Evolutionary conservation across 2,797 vertebrate species (phyloP), one percentile per base, ranked within the genome.

Genomic region (Knipowitschia caucasica): DNA sequence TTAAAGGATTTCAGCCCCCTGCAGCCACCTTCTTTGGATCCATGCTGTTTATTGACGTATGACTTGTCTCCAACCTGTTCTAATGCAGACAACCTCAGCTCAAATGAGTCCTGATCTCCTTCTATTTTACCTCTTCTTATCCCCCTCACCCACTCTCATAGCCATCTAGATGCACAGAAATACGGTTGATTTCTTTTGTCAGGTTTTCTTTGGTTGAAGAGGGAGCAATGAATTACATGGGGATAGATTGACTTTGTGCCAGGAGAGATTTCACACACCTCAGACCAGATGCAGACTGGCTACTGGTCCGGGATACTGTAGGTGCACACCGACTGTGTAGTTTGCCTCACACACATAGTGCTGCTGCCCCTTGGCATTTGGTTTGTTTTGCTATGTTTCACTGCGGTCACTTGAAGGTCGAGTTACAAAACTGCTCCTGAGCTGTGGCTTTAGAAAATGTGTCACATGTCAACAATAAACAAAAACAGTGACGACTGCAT

Each of bases 361-460:
- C 35, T 64, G 18, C 58, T 40, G 33, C 46, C 67, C 5, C 40
- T 53, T 81, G 73, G 43, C 71, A 77, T 85, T 75, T 60, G 24
- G 30, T 60, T 67, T 43, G 33, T 53, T 66, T 50, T 42, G 35
- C 36, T 43, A 29, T 53, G 64, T 50, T 42, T 31, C 36, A 31
- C 46, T 27, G n/a, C n/a, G 61, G 49, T 52, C 66, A 24, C n/a
- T 51, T 24, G 17, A n/a, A 26, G 21, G 8, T 59, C 59, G 64
- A n/a, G 67, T 35, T 43, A 63, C 52, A 68, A 73, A 62, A 53
- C 47, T 46, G n/a, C n/a, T n/a, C n/a, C n/a, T 25, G 34, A 69
- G 29, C 45, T 8, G 5, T 24, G 29, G 45, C 52, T 69, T 17
- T 9, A 33, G 15, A 50, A 75, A 82, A 80, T 77, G 66, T 74